Base-by-base conservation (phyloP, 2,797 vertebrate genomes). In the Melanotaenia parkinsoni region DNA sequence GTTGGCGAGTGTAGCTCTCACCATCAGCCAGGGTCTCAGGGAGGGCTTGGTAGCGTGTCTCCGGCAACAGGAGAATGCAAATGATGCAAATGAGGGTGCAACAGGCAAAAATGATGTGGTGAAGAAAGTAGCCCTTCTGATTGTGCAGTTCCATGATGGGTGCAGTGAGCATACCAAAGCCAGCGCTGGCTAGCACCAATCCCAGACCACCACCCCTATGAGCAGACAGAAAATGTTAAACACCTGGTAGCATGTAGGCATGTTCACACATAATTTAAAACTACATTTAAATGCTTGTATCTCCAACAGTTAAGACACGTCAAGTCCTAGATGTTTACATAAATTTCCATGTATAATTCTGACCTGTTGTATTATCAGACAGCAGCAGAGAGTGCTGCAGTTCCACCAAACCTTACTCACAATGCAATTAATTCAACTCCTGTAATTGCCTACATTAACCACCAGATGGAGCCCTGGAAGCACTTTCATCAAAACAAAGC, bases 31-130 rank as follows among this genome's bases (percentile, higher is more conserved):
- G 94, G 74, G 95, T 97, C 91, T 99, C 97, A 0, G 98, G 97
- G 74, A 99, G 96, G 62, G 94, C 94, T 91, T 96, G 96, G 91
- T 94, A 92, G 75, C 96, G 95, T 22, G 97, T 97, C 86, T 99
- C 97, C 0, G 97, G 98, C 89, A 99, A 94, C 86, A 99, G 94
- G 60, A 99, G 95, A 83, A 99, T 98, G 90, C 98, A 99, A 90
- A 98, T 99, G 92, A 98, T 98, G 93, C 98, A 99, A 93, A 99
- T 98, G 73, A 99, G 96, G 0, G 98, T 99, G 89, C 97, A 99
- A 94, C 97, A 98, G 93, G 98, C 97, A 0, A 99, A 99, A 91
- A 99, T 98, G 72, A 99, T 94, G 14, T 99, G 97, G 85, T 99
- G 98, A 63, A 99, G 95, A 90, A 99, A 99, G 86, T 98, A 99